These are phyloP conservation scores for Lynx canadensis DNA, from an alignment of 2,113 vertebrate species.

Conservation along the genomic window DNA sequence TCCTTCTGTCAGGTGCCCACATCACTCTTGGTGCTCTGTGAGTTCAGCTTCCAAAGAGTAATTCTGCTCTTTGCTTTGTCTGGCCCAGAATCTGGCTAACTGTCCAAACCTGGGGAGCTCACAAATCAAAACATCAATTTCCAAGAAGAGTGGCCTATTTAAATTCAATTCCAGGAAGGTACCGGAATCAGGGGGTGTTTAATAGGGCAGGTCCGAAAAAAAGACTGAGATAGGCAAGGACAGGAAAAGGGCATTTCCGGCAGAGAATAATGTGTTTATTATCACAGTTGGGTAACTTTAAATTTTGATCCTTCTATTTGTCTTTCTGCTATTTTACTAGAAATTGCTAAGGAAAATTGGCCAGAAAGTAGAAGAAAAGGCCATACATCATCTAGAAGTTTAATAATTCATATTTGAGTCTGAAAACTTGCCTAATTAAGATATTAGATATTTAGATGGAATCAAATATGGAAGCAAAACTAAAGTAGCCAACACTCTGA, in stretches of 20 bases:
- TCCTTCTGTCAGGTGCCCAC: neutral
- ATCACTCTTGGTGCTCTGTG: neutral
- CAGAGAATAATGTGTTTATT: neutral
- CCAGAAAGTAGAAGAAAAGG: neutral
- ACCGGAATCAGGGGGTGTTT: neutral
- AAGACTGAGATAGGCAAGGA: neutral
- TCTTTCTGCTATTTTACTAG: neutral
- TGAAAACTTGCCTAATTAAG: neutral
- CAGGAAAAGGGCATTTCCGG: neutral
- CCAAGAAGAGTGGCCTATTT: neutral
- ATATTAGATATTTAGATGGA: neutral
- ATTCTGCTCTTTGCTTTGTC: neutral
- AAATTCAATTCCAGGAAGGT: neutral
- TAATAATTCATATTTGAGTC: neutral
- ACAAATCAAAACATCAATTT: neutral
- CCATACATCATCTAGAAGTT: neutral
- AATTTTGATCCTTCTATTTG: neutral
- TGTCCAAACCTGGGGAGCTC: neutral
- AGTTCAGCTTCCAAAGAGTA: neutral
- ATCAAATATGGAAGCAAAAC: neutral
- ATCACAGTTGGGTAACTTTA: neutral
- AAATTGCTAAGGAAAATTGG: neutral
- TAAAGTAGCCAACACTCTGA: neutral
- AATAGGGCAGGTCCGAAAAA: neutral
- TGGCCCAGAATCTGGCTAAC: neutral